Percentiles rank a stretch among this genome's conserved stretches.
phyloP scores from a whole-genome alignment of 2,888 invertebrate species.

The Microplitis deprimator region DNA sequence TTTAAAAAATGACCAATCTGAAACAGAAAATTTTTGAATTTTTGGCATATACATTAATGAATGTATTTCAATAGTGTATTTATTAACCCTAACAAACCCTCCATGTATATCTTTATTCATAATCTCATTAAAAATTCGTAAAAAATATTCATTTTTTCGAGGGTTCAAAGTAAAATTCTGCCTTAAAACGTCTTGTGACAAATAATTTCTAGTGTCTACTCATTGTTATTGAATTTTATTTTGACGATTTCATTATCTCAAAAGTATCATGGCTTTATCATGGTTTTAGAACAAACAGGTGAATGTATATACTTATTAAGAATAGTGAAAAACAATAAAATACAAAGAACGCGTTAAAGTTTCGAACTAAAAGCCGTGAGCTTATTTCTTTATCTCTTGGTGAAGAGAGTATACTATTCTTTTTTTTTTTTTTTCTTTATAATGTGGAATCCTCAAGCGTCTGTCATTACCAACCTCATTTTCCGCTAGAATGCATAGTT shows the following conservation, averaged over 20 bases:
- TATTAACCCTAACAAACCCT: too few relatives aligned
- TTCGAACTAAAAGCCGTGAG: conserved; percentile 66
- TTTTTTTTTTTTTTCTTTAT: conserved; percentile 38
- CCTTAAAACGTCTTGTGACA: neutral
- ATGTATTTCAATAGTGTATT: too few relatives aligned
- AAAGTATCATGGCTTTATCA: neutral
- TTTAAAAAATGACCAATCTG: too few relatives aligned
- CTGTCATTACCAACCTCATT: conserved; percentile 17
- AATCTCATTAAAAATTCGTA: too few relatives aligned
- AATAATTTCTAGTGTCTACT: neutral
- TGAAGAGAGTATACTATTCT: conserved; percentile 37
- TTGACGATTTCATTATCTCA: neutral
- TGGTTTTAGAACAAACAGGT: neutral
- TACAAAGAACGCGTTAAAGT: conserved; percentile 69
- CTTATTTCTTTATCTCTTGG: conserved; percentile 61
- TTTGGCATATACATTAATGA: too few relatives aligned
- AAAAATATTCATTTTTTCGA: too few relatives aligned
- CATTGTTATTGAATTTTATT: neutral
- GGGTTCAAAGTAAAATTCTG: too few relatives aligned
- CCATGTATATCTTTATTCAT: too few relatives aligned
- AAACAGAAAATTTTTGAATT: too few relatives aligned
- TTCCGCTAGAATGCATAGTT: conserved; percentile 10
- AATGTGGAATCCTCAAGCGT: conserved; percentile 50
- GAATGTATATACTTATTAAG: conserved; percentile 42
- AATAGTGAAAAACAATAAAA: conserved; percentile 68